Evolutionary conservation across 2,797 vertebrate species (phyloP), one percentile per base, ranked within the genome.

Genomic region (Synaphobranchus kaupii): DNA sequence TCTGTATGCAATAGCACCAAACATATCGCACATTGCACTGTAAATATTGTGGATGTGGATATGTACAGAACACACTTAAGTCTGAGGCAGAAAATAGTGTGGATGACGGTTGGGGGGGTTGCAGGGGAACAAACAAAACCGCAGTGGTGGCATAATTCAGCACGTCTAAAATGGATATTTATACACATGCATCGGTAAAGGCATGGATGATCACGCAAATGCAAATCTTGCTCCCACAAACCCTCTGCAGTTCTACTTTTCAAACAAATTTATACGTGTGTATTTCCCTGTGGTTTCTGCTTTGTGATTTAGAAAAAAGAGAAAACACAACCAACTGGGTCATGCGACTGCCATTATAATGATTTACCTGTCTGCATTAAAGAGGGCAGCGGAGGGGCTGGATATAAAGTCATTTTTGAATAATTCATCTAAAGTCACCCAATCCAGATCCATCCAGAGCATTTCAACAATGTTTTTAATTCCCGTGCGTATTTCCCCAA

Each of bases 281-380:
- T 17, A 34, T 17, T 39, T 73, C 31, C 31, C 68, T 39, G 68
- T 73, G 31, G 28, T 73, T 73, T 73, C 28, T 39, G 31, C 31
- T 68, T n/a, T 39, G 28, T 73, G 68, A 34, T 73, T 34, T n/a
- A n/a, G n/a, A 34, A 10, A 13, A 13, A 39, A 15, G 31, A 73
- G 68, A 73, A 73, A 73, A 73, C 28, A 7, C 44, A 15, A 39
- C 9, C 66, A 52, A 54, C 34, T 25, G 28, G 56, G 78, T 63
- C 50, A 44, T 39, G n/a, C 22, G 47, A 39, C 4, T 8, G 39
- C 81, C 31, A 28, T 39, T 2, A n/a, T n/a, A 31, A 63, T 56
- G 31, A 68, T 84, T 73, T 34, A 87, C 81, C 86, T 83, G 52
- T 31, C 47, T 66, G 50, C 58, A 87, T 73, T 83, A n/a, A 84